Evolutionary conservation across 2,888 invertebrate species (phyloP).

Genomic region (Cephonodes hylas): DNA sequence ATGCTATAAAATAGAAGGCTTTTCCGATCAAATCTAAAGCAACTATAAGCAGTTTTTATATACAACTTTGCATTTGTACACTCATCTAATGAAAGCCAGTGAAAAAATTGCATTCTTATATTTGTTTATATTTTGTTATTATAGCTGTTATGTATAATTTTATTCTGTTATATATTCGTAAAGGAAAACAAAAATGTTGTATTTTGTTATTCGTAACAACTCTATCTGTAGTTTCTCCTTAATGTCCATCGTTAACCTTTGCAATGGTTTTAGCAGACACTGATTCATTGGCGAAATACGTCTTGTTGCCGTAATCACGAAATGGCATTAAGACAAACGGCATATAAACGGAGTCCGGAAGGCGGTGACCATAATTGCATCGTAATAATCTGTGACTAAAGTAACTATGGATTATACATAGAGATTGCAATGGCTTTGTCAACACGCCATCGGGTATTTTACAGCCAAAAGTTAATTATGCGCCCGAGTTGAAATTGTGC

Average conservation of each 20-base stretch:
- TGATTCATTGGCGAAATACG: not conserved
- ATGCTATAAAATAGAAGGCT: too few relatives aligned
- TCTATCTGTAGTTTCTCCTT: not conserved
- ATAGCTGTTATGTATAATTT: too few relatives aligned
- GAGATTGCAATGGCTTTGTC: not conserved
- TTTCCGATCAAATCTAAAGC: too few relatives aligned
- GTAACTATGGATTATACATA: not conserved
- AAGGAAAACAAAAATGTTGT: too few relatives aligned
- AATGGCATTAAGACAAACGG: not conserved
- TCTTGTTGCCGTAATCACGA: not conserved
- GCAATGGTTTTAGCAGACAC: not conserved
- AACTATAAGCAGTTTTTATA: too few relatives aligned
- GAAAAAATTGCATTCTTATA: too few relatives aligned
- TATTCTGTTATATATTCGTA: too few relatives aligned
- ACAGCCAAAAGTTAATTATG: not conserved
- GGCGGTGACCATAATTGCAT: not conserved
- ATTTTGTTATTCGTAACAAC: not conserved
- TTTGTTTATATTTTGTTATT: too few relatives aligned
- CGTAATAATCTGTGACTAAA: not conserved
- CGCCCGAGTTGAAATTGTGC: not conserved
- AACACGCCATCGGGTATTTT: not conserved
- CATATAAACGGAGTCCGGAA: not conserved
- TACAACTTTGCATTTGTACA: too few relatives aligned
- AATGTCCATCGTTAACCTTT: not conserved
- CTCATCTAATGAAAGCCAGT: too few relatives aligned